Conservation (phyloP, 1,140 invertebrate species). For the Lordiphosa stackelbergi region DNA sequence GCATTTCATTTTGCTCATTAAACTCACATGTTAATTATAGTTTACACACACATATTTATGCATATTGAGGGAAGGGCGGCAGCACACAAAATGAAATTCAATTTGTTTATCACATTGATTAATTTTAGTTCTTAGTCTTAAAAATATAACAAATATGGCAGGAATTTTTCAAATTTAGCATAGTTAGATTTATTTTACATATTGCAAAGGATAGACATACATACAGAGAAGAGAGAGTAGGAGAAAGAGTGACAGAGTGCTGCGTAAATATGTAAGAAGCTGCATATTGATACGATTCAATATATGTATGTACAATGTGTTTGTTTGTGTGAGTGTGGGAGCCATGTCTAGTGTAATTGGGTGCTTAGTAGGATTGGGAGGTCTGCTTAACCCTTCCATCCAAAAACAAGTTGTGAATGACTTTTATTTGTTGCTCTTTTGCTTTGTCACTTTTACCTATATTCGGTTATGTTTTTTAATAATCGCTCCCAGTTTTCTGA, state of each 20-base stretch:
- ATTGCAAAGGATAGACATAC: constrained; percentile 26
- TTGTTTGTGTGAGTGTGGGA: constrained; percentile 23
- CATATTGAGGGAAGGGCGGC: constrained; percentile 52
- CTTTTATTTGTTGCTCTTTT: constrained; percentile 35
- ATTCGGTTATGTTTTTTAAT: constrained; percentile 78
- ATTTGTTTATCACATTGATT: constrained; percentile 66
- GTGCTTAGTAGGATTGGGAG: constrained; percentile 40
- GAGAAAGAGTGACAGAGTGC: constrained; percentile 35
- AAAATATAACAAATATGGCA: constrained; percentile 1
- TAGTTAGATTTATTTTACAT: too few relatives aligned
- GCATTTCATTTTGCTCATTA: constrained; percentile 43
- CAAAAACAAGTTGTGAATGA: constrained; percentile 36
- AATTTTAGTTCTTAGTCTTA: constrained; percentile 42
- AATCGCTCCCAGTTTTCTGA: constrained; percentile 78
- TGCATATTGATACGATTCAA: constrained; percentile 47
- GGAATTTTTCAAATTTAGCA: constrained; percentile 42
- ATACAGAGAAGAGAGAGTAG: constrained; percentile 26
- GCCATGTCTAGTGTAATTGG: constrained; percentile 32
- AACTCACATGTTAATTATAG: constrained; percentile 68
- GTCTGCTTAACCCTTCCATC: constrained; percentile 17
- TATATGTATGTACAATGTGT: constrained; percentile 16
- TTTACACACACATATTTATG: constrained; percentile 54
- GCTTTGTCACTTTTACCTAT: constrained; percentile 74
- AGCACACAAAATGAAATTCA: constrained; percentile 64
- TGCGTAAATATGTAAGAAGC: constrained; percentile 47